These are phyloP conservation scores for Eretmocerus hayati DNA, from an alignment of 2,888 invertebrate genomes.

Conservation along the genomic window DNA sequence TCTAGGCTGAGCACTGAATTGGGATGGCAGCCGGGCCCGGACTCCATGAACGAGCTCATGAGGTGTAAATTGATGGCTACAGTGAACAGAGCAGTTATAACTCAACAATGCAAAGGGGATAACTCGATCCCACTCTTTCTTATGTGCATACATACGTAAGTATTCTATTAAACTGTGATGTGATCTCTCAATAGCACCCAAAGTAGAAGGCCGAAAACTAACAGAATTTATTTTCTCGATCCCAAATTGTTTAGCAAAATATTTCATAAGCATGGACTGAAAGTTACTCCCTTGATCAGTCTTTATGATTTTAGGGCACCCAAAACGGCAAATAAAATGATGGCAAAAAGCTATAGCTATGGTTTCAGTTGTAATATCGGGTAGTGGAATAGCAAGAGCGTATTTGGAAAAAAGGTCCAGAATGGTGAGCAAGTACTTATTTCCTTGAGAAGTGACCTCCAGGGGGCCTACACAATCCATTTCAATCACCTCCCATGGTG, in stretches of 20 bases:
- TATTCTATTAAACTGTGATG: background rate
- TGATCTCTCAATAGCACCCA: background rate
- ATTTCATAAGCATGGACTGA: background rate
- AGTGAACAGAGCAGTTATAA: background rate
- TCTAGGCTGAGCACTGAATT: background rate
- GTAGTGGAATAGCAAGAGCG: background rate
- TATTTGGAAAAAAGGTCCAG: background rate
- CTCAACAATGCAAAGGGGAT: background rate
- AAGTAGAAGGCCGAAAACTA: background rate
- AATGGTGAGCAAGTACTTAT: background rate
- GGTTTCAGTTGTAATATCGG: background rate
- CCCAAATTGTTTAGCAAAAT: background rate
- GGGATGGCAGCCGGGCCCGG: background rate
- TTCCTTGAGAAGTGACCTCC: background rate
- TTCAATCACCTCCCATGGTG: background rate
- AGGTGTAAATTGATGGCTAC: background rate
- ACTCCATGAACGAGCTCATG: background rate
- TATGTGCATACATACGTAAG: background rate
- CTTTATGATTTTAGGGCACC: background rate
- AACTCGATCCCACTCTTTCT: background rate
- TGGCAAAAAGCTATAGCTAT: background rate
- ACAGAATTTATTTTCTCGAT: background rate
- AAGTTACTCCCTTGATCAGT: background rate
- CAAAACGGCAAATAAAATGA: background rate
- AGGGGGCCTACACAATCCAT: background rate